Evolutionary conservation across 2,888 invertebrate genomes (phyloP).

Genomic region (Pimpla rufipes): DNA sequence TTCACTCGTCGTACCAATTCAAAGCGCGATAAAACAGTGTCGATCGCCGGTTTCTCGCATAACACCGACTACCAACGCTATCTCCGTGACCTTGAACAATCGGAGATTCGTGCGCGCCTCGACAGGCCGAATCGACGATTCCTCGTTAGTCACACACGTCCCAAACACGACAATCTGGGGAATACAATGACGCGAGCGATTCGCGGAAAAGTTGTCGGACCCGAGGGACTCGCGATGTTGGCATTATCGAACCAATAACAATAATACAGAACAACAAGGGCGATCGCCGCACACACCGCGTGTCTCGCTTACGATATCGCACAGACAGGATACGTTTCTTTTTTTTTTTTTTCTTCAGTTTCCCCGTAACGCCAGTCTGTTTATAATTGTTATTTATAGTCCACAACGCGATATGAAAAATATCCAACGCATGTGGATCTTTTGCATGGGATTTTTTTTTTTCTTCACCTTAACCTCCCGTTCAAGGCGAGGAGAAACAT

Average conservation of each 20-base stretch:
- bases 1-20: no score
- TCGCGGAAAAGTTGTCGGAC: neutral
- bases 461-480: neutral
- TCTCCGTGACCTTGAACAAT: conserved; percentile 12
- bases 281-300: conserved; percentile 25
- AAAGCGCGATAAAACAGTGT: neutral
- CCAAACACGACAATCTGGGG: neutral
- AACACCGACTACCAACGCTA: neutral
- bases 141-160: neutral
- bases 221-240: neutral
- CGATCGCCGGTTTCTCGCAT: neutral
- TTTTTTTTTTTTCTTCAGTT: conserved; percentile 41
- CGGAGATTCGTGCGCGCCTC: no score
- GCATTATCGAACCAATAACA: neutral
- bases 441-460: neutral
- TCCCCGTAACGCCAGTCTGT: conserved; percentile 50
- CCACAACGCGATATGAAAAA: neutral
- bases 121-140: conserved; percentile 4
- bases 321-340: conserved; percentile 44
- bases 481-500: neutral
- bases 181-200: no score
- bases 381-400: neutral
- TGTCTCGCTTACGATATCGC: conserved; percentile 52
- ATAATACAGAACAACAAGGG: neutral
- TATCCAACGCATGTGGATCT: neutral